A percentile compares a stretch with the other conserved stretches of the same genome.
These are phyloP conservation scores for Ceyx melanurus DNA, from an alignment of 2,113 vertebrate genomes.

Conservation along the genomic window DNA sequence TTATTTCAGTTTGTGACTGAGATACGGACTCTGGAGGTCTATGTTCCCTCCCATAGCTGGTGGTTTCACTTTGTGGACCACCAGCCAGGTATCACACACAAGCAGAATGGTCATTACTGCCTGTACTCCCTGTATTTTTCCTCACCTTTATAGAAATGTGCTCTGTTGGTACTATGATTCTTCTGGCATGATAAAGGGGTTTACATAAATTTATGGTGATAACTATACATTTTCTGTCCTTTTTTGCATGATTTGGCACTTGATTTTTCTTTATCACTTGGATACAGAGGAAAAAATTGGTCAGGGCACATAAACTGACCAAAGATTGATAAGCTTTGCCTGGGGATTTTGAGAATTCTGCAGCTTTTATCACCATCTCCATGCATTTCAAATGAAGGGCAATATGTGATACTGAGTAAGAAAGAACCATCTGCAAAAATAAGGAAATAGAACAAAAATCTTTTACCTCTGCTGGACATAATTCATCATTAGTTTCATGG, in stretches of 20 bases:
- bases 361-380: background rate
- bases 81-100: background rate
- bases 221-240: background rate
- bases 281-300: background rate
- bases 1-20: background rate
- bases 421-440: background rate
- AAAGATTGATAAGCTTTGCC: background rate
- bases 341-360: background rate
- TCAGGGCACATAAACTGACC: background rate
- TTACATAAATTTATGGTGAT: background rate
- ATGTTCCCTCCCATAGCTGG: background rate
- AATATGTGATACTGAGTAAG: background rate
- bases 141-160: background rate
- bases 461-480: background rate
- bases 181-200: fast-evolving
- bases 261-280: background rate
- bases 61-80: background rate
- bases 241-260: fast-evolving
- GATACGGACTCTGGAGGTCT: background rate
- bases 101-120: fast-evolving
- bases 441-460: background rate
- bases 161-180: background rate
- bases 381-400: background rate
- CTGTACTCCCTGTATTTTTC: background rate
- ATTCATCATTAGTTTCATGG: fast-evolving